phyloP scores from a whole-genome alignment of 2,113 vertebrate genomes.

The Amphiprion percula region DNA sequence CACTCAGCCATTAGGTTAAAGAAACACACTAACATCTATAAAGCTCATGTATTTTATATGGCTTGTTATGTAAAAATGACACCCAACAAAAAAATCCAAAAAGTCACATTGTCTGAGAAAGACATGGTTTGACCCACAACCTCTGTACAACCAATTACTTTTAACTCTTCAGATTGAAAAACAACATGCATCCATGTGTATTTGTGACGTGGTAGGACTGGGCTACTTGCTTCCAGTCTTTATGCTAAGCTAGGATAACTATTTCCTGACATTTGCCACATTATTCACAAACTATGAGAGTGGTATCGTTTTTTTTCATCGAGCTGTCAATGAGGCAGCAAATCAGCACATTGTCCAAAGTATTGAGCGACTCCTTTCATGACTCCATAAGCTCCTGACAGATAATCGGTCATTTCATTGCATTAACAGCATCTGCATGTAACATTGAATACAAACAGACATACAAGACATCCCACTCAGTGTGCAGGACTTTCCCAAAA shows the following conservation, averaged over 20 bases:
- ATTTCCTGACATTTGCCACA: neutral
- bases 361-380: neutral
- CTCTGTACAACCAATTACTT: neutral
- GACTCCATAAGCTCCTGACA: neutral
- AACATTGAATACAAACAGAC: neutral
- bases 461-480: neutral
- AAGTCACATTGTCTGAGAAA: neutral
- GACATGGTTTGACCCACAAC: neutral
- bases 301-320: neutral
- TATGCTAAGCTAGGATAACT: neutral
- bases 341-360: neutral
- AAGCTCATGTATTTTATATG: neutral
- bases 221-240: too few relatives aligned
- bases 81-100: neutral
- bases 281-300: neutral
- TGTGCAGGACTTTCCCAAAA: constrained; percentile 31
- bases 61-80: neutral
- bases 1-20: too few relatives aligned
- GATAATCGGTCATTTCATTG: neutral
- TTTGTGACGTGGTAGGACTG: neutral
- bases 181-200: neutral
- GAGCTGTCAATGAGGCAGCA: neutral
- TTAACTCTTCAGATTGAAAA: neutral
- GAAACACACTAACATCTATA: too few relatives aligned
- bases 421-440: neutral